Evolutionary conservation across 2,888 invertebrate species (phyloP).

Genomic region (Flabesymbios commensalis): DNA sequence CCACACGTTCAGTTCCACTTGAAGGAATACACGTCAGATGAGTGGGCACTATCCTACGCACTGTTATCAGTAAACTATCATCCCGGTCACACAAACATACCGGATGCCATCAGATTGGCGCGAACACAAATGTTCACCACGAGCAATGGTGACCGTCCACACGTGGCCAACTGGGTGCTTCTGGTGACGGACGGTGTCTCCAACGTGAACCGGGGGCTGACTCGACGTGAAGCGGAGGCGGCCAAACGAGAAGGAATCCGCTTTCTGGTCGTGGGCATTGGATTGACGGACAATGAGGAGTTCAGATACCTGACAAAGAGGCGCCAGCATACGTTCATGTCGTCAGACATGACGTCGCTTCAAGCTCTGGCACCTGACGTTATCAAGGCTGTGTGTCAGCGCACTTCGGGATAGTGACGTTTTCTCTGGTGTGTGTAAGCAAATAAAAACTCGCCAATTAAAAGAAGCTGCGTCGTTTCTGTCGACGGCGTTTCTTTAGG

Average conservation of each 20-base stretch:
- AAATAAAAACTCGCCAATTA: too few relatives aligned
- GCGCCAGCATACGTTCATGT: too few relatives aligned
- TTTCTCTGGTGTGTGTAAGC: too few relatives aligned
- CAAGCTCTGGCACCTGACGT: too few relatives aligned
- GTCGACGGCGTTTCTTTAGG: too few relatives aligned
- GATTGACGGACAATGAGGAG: background rate
- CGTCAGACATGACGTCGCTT: too few relatives aligned
- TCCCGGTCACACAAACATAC: conserved; percentile 52
- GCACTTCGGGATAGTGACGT: too few relatives aligned
- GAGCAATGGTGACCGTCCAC: conserved; percentile 47
- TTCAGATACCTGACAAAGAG: too few relatives aligned
- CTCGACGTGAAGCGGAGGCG: background rate
- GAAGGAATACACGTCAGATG: conserved; percentile 9
- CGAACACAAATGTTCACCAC: conserved; percentile 43
- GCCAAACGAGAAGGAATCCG: background rate
- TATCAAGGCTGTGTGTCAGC: too few relatives aligned
- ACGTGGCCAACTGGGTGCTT: conserved; percentile 46
- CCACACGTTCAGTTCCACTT: conserved; percentile 17
- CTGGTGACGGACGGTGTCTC: conserved; percentile 45
- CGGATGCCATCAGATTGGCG: conserved; percentile 44
- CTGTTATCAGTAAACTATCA: conserved; percentile 45
- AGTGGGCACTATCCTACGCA: conserved; percentile 6
- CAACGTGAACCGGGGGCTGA: conserved; percentile 3
- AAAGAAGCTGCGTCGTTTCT: too few relatives aligned
- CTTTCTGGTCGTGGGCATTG: background rate